Base-by-base conservation (phyloP, 2,113 vertebrate genomes). In the Reinhardtius hippoglossoides region DNA sequence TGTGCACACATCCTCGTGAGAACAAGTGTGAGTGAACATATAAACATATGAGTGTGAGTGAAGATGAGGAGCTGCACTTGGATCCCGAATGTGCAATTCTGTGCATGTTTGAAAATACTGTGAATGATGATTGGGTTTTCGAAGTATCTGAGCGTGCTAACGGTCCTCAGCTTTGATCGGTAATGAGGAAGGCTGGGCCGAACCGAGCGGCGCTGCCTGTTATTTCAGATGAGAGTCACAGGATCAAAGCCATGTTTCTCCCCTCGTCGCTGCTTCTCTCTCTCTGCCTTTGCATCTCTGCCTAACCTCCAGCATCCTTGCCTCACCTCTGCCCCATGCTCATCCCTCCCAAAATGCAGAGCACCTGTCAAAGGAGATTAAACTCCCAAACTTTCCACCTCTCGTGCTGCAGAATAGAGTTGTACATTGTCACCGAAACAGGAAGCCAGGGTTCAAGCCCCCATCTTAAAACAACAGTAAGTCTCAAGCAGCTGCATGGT, bases 151-250 rank as follows among this genome's bases (percentile, higher is more conserved):
- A 62, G 63, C 3, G 56, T 10, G 37, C 44, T 55, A 69, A 72
- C 40, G 71, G 62, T 67, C 67, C 21, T 67, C 64, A 15, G 66
- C 86, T 87, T 83, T 91, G 87, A 91, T 81, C 74, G 5, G 65
- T 88, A 89, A 89, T 78, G 74, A 87, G 80, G 81, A 46, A 82
- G 75, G 81, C 55, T 60, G 61, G 75, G 74, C 61, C 20, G 48
- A 72, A 69, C 6, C 46, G 63, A 57, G 78, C 71, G 12, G 61
- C 0, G 58, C 78, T 35, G 88, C 57, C 76, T 82, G 88, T 81
- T 86, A 74, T 75, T 82, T 86, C 75, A 84, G 76, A 85, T 81
- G 68, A 89, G 56, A 61, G 52, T 78, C 77, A 69, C 66, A 69
- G 63, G 78, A 89, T 89, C 82, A 88, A 88, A 89, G n/a, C 21